A percentile compares a stretch with the other conserved stretches of the same genome.
Conservation (phyloP, 2,113 vertebrate genomes). For the Zosterops pallidus region DNA sequence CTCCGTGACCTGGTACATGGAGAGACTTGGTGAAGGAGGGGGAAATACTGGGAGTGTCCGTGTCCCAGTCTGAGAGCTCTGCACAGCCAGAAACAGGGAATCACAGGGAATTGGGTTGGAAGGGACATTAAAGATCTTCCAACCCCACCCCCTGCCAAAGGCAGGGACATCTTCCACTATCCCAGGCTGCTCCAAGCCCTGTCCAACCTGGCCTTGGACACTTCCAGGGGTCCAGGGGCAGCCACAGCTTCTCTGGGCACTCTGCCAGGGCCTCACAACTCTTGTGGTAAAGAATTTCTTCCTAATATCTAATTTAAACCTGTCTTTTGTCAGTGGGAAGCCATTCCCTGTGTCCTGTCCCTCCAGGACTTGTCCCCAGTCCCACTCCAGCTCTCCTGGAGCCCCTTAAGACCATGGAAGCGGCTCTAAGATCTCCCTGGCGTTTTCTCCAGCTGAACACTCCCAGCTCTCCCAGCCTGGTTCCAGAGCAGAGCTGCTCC, state of each 20-base stretch:
- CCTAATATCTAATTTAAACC: not conserved
- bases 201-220: fast-evolving
- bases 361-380: fast-evolving
- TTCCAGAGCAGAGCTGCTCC: not conserved
- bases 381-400: not conserved
- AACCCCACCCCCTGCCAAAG: fast-evolving
- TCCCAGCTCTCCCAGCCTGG: not conserved
- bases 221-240: not conserved
- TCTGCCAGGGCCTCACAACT: fast-evolving
- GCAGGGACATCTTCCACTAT: fast-evolving
- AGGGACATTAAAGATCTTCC: fast-evolving
- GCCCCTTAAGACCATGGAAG: not conserved
- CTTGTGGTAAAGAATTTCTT: not conserved
- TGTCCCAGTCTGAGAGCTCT: not conserved
- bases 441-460: not conserved
- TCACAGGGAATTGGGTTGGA: not conserved
- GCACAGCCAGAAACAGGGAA: not conserved
- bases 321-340: not conserved
- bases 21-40: not conserved
- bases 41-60: fast-evolving
- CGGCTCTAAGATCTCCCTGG: not conserved
- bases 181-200: fast-evolving
- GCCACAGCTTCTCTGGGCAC: fast-evolving
- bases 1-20: fast-evolving
- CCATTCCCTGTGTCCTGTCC: not conserved